phyloP scores from a whole-genome alignment of 2,888 invertebrate genomes.

The Ochropleura leucogaster region DNA sequence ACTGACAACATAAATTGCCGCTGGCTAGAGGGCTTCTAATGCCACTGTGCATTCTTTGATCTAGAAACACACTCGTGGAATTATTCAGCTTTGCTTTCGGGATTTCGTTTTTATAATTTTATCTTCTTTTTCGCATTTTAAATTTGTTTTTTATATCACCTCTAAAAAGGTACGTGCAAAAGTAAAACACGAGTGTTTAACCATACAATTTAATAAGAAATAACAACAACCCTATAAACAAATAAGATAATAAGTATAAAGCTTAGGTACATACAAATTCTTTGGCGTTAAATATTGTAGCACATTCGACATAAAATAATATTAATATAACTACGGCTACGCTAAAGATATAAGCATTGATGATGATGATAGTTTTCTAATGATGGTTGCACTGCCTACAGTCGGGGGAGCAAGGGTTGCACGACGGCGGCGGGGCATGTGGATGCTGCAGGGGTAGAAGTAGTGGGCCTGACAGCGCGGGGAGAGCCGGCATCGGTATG shows the following conservation, averaged over 20 bases:
- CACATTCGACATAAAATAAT: slow-evolving; percentile 43
- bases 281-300: slow-evolving; percentile 66
- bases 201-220: slow-evolving; percentile 60
- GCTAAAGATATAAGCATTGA: slow-evolving; percentile 18
- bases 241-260: slow-evolving; percentile 45
- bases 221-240: slow-evolving; percentile 60
- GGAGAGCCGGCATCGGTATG: slow-evolving; percentile 85
- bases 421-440: slow-evolving; percentile 76
- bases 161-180: background rate
- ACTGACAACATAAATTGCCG: slow-evolving; percentile 77
- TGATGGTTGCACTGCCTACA: slow-evolving; percentile 87
- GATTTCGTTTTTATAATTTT: slow-evolving; percentile 1
- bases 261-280: slow-evolving; percentile 59
- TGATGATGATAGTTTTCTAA: slow-evolving; percentile 58
- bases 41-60: slow-evolving; percentile 61
- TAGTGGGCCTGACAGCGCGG: slow-evolving; percentile 82
- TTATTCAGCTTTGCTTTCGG: background rate
- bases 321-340: slow-evolving; percentile 18
- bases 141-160: background rate
- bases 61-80: slow-evolving; percentile 54
- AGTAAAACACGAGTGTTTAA: slow-evolving; percentile 38
- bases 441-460: slow-evolving; percentile 85
- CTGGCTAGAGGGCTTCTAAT: slow-evolving; percentile 64
- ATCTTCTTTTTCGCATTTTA: background rate
- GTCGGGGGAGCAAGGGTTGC: slow-evolving; percentile 86